These are phyloP conservation scores for Diarsia mendica DNA, from an alignment of 2,888 invertebrate species.

Conservation along the genomic window DNA sequence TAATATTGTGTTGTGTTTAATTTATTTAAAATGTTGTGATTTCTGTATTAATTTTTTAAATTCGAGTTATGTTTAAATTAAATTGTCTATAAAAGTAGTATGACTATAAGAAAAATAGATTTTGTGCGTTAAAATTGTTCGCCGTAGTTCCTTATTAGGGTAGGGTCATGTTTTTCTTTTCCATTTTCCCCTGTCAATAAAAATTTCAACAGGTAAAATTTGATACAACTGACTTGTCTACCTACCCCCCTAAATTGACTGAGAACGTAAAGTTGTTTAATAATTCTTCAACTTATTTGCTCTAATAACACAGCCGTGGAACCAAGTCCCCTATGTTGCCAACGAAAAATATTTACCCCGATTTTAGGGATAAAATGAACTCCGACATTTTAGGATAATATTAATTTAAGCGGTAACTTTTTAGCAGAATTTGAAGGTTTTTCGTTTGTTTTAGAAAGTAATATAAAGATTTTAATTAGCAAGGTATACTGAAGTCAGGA, in stretches of 20 bases:
- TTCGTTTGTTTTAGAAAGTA: slow-evolving; percentile 61
- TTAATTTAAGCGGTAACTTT: slow-evolving; percentile 55
- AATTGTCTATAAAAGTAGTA: too few species aligned
- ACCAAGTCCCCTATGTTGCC: slow-evolving; percentile 48
- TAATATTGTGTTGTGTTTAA: too few species aligned
- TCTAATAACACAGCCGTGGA: slow-evolving; percentile 58
- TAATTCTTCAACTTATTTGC: slow-evolving; percentile 64
- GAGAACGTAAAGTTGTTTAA: slow-evolving; percentile 51
- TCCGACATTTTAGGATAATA: slow-evolving; percentile 47
- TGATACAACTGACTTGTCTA: slow-evolving; percentile 18
- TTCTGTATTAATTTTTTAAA: too few species aligned
- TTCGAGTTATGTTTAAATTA: too few species aligned
- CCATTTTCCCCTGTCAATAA: neutral
- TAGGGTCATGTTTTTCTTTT: neutral
- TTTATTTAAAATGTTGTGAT: too few species aligned
- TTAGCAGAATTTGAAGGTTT: slow-evolving; percentile 49
- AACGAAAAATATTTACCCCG: slow-evolving; percentile 64
- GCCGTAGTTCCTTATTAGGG: too few species aligned
- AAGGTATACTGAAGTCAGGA: slow-evolving; percentile 5
- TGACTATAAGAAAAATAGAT: too few species aligned
- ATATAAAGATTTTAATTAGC: slow-evolving; percentile 64
- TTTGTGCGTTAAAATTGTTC: too few species aligned
- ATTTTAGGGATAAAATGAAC: slow-evolving; percentile 43
- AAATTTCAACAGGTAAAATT: slow-evolving; percentile 22
- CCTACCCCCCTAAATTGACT: slow-evolving; percentile 23